Base-by-base conservation (phyloP, 2,797 vertebrate species). In the Hirundo rustica region DNA sequence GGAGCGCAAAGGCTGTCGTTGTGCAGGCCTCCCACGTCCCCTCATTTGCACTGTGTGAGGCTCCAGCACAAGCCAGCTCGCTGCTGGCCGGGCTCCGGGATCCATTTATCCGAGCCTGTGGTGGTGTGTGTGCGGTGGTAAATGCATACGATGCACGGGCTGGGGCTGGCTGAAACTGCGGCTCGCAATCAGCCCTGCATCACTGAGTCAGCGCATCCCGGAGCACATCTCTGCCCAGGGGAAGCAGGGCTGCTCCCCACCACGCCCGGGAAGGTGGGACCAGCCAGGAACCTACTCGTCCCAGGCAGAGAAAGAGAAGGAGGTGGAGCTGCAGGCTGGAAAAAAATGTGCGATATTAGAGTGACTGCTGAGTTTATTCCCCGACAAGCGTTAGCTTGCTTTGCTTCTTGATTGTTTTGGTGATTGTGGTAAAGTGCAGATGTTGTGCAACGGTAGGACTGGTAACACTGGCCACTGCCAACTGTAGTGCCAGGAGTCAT, bases 201-300 rank as follows among this genome's bases (percentile, higher is more conserved):
- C 97, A 95, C 96, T 92, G 94, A 94, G 73, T 95, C 95, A 96
- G 97, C 96, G 85, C 95, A 95, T 96, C 95, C 96, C 51, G 18
- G 92, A 96, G 96, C 94, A 89, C 92, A 93, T 95, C 97, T 92
- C 96, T 97, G 96, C 96, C 96, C 92, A 96, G 93, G 97, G 95
- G 83, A 92, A 75, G 80, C 72, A 48, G 78, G 92, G 93, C 66
- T 91, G 95, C 85, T 90, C 97, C 88, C 78, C 91, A 94, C 95
- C 95, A 83, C 96, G 54, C 96, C 97, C 90, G 27, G 45, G 48
- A 96, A 97, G 97, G 96, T 96, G 88, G 89, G 70, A 91, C 91
- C 75, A 8, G 84, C 5, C 83, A 93, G 94, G 93, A 97, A 94
- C 96, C 86, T 96, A 95, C 96, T 96, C 44, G 61, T 97, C 89